Evolutionary conservation across 2,113 vertebrate genomes (phyloP).

Genomic region (Oreochromis aureus): DNA sequence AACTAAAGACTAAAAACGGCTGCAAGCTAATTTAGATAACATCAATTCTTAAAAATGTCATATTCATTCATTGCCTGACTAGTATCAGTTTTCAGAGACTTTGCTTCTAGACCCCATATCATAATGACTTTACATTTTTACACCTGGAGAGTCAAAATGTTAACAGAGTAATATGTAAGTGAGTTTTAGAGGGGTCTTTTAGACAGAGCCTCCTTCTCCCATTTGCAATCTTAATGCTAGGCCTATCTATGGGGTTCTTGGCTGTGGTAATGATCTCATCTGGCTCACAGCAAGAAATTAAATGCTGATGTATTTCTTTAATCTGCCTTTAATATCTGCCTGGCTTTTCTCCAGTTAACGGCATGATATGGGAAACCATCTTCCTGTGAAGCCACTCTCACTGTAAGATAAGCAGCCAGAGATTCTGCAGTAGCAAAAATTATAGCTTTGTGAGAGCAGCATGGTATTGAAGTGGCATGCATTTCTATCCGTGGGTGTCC

Average conservation of each 20-base stretch:
- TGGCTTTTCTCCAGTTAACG: not conserved
- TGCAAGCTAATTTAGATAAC: not conserved
- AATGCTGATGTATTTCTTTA: not conserved
- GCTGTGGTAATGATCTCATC: not conserved
- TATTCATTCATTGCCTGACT: not conserved
- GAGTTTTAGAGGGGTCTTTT: not conserved
- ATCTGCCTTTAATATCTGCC: conserved; percentile 1
- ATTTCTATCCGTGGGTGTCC: not conserved
- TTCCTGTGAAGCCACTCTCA: conserved; percentile 34
- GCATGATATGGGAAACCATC: conserved; percentile 14
- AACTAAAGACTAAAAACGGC: not conserved
- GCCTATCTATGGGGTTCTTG: not conserved
- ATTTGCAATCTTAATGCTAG: not conserved
- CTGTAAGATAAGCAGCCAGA: conserved; percentile 4
- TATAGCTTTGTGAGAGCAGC: not conserved
- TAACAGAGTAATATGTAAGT: not conserved
- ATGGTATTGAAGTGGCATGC: not conserved
- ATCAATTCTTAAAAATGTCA: not conserved
- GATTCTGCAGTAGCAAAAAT: conserved; percentile 2
- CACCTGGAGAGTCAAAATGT: not conserved
- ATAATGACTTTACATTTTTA: not conserved
- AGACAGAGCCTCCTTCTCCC: not conserved
- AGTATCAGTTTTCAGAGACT: not conserved
- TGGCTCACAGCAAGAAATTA: not conserved
- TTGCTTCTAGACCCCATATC: not conserved